phyloP scores from a whole-genome alignment of 2,113 vertebrate genomes.

The Rhea americana region DNA sequence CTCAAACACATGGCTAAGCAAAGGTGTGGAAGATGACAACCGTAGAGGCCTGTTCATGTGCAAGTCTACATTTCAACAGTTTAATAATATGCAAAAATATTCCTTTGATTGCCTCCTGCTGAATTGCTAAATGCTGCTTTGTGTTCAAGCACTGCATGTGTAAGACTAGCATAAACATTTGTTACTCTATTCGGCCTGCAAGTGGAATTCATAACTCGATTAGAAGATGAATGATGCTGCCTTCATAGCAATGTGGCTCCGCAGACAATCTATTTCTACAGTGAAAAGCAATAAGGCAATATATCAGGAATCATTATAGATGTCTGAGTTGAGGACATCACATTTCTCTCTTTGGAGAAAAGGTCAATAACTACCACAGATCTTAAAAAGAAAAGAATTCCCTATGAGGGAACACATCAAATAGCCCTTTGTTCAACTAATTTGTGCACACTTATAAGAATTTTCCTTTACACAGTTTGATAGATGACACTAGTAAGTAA shows the following conservation, averaged over 20 bases:
- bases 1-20: fast-evolving
- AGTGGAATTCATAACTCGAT: neutral
- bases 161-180: neutral
- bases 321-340: neutral
- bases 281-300: neutral
- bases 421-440: neutral
- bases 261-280: neutral
- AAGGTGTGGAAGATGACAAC: neutral
- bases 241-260: neutral
- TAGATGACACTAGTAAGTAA: neutral
- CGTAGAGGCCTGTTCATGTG: fast-evolving
- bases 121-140: neutral
- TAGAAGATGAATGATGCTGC: neutral
- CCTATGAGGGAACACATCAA: neutral
- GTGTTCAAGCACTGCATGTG: neutral
- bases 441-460: neutral
- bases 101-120: neutral
- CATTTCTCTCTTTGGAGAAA: neutral
- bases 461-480: no score
- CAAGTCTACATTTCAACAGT: neutral
- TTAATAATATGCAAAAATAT: neutral
- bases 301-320: neutral
- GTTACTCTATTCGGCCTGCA: neutral
- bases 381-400: neutral
- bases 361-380: neutral